Evolutionary conservation across 2,797 vertebrate genomes (phyloP).

Genomic region (Toxotes lorentzi): DNA sequence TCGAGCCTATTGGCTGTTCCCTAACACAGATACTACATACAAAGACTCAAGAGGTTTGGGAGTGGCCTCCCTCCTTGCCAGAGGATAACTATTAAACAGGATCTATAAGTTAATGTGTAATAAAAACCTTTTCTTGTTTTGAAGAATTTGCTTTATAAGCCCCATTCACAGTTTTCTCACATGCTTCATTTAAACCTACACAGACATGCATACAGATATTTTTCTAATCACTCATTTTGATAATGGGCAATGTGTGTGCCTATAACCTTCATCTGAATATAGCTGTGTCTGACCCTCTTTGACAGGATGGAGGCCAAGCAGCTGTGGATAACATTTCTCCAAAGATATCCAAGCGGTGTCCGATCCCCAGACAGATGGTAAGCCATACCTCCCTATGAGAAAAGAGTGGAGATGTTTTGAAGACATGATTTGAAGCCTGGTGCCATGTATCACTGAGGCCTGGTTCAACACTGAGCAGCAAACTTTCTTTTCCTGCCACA

Average conservation of each 20-base stretch:
- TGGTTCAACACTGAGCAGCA: neutral
- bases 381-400: conserved; percentile 30
- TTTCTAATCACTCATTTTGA: neutral
- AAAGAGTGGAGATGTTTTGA: neutral
- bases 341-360: conserved; percentile 80
- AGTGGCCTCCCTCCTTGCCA: conserved; percentile 17
- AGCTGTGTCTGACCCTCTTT: conserved; percentile 55
- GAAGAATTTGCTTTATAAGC: conserved; percentile 22
- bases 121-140: neutral
- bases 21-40: neutral
- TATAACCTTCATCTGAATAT: conserved; percentile 37
- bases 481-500: neutral
- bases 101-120: conserved; percentile 56
- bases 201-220: neutral
- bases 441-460: neutral
- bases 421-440: neutral
- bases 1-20: neutral
- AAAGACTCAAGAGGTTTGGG: neutral
- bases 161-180: neutral
- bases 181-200: neutral
- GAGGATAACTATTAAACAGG: conserved; percentile 39
- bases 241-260: neutral
- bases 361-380: conserved; percentile 81
- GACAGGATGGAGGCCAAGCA: conserved; percentile 77
- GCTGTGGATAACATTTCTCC: conserved; percentile 75